Evolutionary conservation across 2,888 invertebrate genomes (phyloP).

Genomic region (Abscondita cerata): DNA sequence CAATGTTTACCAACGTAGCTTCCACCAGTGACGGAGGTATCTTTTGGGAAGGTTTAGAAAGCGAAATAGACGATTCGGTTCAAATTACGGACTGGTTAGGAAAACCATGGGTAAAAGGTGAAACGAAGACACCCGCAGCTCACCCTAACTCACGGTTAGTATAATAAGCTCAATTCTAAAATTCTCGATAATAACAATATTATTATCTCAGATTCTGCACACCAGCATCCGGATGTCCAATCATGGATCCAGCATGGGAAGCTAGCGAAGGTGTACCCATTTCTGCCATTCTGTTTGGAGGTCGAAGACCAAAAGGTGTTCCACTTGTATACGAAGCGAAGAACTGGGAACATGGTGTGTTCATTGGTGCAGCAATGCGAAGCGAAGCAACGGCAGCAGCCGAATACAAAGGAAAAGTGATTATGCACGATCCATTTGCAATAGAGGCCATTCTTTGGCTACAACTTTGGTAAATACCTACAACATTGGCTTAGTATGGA

Average conservation of each 20-base stretch:
- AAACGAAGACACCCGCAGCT: conserved; percentile 82
- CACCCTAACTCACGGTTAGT: conserved; percentile 93
- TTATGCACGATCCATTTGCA: conserved; percentile 99
- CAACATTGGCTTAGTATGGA: conserved; percentile 95
- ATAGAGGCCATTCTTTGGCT: conserved; percentile 99
- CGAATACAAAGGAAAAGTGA: conserved; percentile 85
- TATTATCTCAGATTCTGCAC: conserved; percentile 75
- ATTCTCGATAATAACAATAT: background rate
- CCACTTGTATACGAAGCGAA: conserved; percentile 93
- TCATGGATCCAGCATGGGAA: conserved; percentile 94
- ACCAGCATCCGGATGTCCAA: conserved; percentile 95
- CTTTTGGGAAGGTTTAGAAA: conserved; percentile 98
- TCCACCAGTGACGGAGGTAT: conserved; percentile 95
- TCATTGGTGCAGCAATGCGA: conserved; percentile 92
- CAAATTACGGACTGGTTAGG: conserved; percentile 86
- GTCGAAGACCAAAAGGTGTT: conserved; percentile 91
- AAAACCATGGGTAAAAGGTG: conserved; percentile 71
- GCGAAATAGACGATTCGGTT: conserved; percentile 67
- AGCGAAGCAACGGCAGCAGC: conserved; percentile 99
- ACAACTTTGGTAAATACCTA: conserved; percentile 97
- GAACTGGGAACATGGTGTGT: conserved; percentile 96
- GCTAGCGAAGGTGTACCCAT: conserved; percentile 94
- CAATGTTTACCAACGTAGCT: conserved; percentile 97
- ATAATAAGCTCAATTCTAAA: background rate
- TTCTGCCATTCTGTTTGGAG: conserved; percentile 95